These are phyloP conservation scores for Boleophthalmus pectinirostris DNA, from an alignment of 2,113 vertebrate species.

Conservation along the genomic window DNA sequence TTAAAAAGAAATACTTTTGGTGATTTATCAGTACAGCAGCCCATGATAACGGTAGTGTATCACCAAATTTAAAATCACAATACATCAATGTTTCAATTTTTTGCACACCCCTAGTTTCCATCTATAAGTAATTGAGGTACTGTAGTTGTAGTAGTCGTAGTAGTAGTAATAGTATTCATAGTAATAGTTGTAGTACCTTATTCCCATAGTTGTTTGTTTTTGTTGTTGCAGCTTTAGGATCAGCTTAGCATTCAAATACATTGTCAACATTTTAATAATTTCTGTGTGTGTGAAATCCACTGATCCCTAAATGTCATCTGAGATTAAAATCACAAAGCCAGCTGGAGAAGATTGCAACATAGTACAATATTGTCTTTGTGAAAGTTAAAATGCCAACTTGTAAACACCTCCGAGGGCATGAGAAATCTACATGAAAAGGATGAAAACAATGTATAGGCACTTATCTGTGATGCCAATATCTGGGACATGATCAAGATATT, in stretches of 20 bases:
- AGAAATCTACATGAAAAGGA: background rate
- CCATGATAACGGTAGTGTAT: too few relatives aligned
- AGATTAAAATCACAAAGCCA: constrained; percentile 28
- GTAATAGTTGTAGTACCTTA: background rate
- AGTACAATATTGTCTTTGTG: constrained; percentile 1
- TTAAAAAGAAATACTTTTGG: too few relatives aligned
- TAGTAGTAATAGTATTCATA: background rate
- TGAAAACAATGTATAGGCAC: background rate
- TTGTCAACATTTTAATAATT: constrained; percentile 5
- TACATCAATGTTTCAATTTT: too few relatives aligned
- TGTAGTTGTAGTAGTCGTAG: background rate
- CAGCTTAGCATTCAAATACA: constrained; percentile 1
- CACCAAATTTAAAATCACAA: too few relatives aligned
- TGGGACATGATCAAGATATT: too few relatives aligned
- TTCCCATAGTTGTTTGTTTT: background rate
- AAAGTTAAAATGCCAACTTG: background rate
- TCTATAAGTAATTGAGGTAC: too few relatives aligned
- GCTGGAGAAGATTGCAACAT: background rate
- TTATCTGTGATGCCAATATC: too few relatives aligned
- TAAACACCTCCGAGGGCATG: constrained; percentile 8
- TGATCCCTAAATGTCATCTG: constrained; percentile 22
- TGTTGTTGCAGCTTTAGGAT: background rate
- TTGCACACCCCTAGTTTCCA: too few relatives aligned
- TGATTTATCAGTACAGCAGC: too few relatives aligned
- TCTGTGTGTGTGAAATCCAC: constrained; percentile 2